Evolutionary conservation across 2,888 invertebrate genomes (phyloP).

Genomic region (Drosophila formosana): DNA sequence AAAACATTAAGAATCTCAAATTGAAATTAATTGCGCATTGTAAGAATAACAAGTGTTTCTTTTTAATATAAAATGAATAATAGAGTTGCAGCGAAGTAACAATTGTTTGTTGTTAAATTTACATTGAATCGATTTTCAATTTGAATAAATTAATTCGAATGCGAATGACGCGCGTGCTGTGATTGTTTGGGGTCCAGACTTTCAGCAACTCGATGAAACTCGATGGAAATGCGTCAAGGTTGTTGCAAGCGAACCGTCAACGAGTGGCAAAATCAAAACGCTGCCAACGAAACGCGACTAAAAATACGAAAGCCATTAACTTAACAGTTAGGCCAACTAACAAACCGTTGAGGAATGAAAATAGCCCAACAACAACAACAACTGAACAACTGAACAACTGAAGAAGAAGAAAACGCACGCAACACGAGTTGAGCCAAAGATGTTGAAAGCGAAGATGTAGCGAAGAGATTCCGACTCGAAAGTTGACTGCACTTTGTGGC

Average conservation of each 20-base stretch:
- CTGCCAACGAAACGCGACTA: constrained; percentile 41
- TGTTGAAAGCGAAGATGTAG: background rate
- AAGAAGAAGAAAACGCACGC: constrained; percentile 13
- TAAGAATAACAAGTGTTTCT: no score
- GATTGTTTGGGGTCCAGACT: background rate
- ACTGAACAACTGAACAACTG: no score
- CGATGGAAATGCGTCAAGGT: constrained; percentile 54
- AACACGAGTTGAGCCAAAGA: background rate
- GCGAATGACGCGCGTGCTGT: background rate
- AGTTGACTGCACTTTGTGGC: constrained; percentile 51
- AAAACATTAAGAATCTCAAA: no score
- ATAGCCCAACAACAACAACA: background rate
- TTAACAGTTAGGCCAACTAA: constrained; percentile 66
- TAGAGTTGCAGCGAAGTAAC: no score
- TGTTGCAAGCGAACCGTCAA: constrained; percentile 43
- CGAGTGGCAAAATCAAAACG: constrained; percentile 11
- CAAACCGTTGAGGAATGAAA: constrained; percentile 25
- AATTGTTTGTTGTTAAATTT: no score
- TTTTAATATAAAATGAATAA: no score
- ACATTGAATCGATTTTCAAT: background rate
- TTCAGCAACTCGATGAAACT: background rate
- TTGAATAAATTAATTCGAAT: background rate
- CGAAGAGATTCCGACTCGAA: constrained; percentile 10
- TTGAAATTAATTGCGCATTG: no score
- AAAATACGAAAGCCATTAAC: constrained; percentile 61